phyloP scores from a whole-genome alignment of 2,888 invertebrate species.

The Calliopum simillimum region DNA sequence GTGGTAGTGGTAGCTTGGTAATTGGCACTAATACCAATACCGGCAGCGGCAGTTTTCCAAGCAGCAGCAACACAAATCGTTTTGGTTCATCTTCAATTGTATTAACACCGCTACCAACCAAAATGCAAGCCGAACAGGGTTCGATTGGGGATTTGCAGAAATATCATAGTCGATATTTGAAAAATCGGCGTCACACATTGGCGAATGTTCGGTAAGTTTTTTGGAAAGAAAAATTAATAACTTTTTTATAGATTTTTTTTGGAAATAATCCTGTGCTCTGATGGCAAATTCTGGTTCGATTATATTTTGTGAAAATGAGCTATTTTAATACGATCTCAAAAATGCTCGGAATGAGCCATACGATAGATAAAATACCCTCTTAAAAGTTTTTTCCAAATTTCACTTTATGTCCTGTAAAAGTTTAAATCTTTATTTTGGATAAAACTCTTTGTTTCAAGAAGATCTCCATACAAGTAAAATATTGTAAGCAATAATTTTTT shows the following conservation, averaged over 20 bases:
- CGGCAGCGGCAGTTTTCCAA: conserved; percentile 41
- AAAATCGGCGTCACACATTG: conserved; percentile 88
- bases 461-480: too few species aligned
- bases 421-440: too few species aligned
- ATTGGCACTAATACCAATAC: conserved; percentile 51
- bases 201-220: conserved; percentile 92
- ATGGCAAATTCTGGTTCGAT: too few species aligned
- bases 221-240: background rate
- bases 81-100: conserved; percentile 59
- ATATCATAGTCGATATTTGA: conserved; percentile 87
- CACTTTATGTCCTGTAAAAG: too few species aligned
- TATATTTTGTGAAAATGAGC: background rate
- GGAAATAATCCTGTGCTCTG: too few species aligned
- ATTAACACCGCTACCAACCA: conserved; percentile 65
- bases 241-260: background rate
- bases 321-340: too few species aligned
- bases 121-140: conserved; percentile 93
- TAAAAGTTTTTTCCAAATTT: too few species aligned
- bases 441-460: too few species aligned
- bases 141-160: conserved; percentile 91
- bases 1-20: conserved; percentile 56
- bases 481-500: too few species aligned
- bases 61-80: conserved; percentile 50
- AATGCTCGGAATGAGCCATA: too few species aligned
- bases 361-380: too few species aligned